Evolutionary conservation across 2,113 vertebrate species (phyloP).

Genomic region (Polypterus bichir): DNA sequence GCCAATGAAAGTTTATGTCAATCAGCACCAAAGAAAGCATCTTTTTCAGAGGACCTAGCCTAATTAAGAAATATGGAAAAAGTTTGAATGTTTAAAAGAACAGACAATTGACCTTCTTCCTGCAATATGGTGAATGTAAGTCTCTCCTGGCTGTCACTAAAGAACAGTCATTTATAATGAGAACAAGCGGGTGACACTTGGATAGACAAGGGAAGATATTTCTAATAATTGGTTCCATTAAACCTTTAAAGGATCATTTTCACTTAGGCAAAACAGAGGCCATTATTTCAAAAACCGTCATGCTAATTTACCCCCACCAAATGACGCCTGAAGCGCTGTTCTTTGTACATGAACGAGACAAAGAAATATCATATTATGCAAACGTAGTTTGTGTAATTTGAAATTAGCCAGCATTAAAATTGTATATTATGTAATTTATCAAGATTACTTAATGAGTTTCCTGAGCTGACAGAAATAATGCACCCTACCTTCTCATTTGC

Average conservation of each 20-base stretch:
- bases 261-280: constrained; percentile 34
- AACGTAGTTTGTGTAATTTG: constrained; percentile 41
- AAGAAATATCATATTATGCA: constrained; percentile 41
- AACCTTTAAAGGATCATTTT: constrained; percentile 45
- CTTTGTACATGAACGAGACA: constrained; percentile 34
- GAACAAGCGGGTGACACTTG: constrained; percentile 36
- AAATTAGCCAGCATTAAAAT: constrained; percentile 39
- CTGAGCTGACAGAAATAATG: constrained; percentile 5
- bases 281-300: constrained; percentile 36
- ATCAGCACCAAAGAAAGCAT: constrained; percentile 22
- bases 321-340: constrained; percentile 42
- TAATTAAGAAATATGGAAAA: constrained; percentile 62
- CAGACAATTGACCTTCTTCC: constrained; percentile 55
- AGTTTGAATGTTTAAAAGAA: constrained; percentile 47
- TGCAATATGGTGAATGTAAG: constrained; percentile 22
- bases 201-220: constrained; percentile 33
- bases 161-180: constrained; percentile 33
- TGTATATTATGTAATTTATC: constrained; percentile 22
- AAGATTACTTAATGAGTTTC: constrained; percentile 12
- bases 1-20: constrained; percentile 9
- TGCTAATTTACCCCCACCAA: constrained; percentile 48
- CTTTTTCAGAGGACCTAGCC: constrained; percentile 37
- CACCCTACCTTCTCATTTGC: constrained; percentile 10
- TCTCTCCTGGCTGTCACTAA: constrained; percentile 29
- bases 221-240: constrained; percentile 53